Evolutionary conservation across 1,140 invertebrate species (phyloP), one percentile per base, ranked within the genome.

Genomic region (Kradibia gibbosae): DNA sequence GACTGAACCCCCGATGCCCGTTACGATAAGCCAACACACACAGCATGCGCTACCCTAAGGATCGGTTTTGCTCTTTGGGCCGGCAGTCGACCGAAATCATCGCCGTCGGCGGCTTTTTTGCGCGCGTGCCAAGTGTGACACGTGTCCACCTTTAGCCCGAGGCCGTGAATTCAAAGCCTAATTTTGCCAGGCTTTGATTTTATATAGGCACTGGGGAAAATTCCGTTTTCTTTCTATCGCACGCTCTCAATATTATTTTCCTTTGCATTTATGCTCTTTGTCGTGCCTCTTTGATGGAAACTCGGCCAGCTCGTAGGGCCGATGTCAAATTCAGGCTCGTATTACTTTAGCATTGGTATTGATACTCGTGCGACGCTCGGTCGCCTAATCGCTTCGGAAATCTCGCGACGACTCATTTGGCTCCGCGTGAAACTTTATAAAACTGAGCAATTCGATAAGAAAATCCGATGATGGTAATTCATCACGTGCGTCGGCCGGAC

Each of bases 1-100:
- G 93, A 94, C 93, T 94, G 92, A 92, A 92, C 92, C 92, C 92
- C 89, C 88, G 88, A 86, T 89, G 88, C 88, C 88, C 88, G 86
- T 90, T 90, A 90, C 88, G 88, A 88, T 86, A 88, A 89, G 88
- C 85, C 85, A 89, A 89, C 88, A 84, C 83, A 89, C 83, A 89
- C 88, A 88, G 83, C 89, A 90, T 90, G 89, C 89, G 89, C 88
- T 89, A 90, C 86, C 85, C 86, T 87, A 82, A 84, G 71, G 74
- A 74, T 79, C 74, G 62, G n/a, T 72, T 76, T 71, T 25, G 34
- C 39, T 53, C 42, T 1, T n/a, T 72, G 22, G 10, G 10, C 62
- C 4, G 31, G 13, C 71, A 53, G n/a, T 15, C 42, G 3, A 48
- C 22, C 45, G 34, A 73, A 73, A 48, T 48, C 28, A 39, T 67